Conservation (phyloP, 1,140 invertebrate genomes). For the Aphidius ervi region DNA sequence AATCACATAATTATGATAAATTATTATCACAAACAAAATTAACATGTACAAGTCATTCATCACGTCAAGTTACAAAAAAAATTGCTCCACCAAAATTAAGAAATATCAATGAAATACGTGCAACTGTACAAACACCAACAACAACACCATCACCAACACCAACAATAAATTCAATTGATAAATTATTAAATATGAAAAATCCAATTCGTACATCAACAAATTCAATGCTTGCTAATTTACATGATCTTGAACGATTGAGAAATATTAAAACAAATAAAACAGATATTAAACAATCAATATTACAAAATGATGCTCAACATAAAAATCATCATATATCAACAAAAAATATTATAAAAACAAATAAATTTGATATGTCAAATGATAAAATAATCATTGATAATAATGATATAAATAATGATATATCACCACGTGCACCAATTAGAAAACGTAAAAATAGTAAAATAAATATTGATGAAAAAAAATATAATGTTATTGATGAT, state of each 20-base stretch:
- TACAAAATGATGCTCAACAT: neutral
- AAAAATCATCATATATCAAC: no score
- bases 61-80: constrained; percentile 35
- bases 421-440: neutral
- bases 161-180: neutral
- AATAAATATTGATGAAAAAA: neutral
- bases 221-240: constrained; percentile 39
- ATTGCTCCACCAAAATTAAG: constrained; percentile 38
- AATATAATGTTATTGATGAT: constrained; percentile 14
- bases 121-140: constrained; percentile 31
- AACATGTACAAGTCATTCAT: constrained; percentile 31
- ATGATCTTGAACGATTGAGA: constrained; percentile 40
- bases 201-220: constrained; percentile 10
- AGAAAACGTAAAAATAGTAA: constrained; percentile 12
- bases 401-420: no score
- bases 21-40: constrained; percentile 1
- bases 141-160: neutral
- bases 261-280: constrained; percentile 29
- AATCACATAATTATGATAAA: neutral
- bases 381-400: no score
- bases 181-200: constrained; percentile 20
- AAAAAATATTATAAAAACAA: no score
- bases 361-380: no score
- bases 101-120: constrained; percentile 44
- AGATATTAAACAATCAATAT: neutral